Evolutionary conservation across 2,888 invertebrate genomes (phyloP), one percentile per base, ranked within the genome.

Genomic region (Phasia obesa): DNA sequence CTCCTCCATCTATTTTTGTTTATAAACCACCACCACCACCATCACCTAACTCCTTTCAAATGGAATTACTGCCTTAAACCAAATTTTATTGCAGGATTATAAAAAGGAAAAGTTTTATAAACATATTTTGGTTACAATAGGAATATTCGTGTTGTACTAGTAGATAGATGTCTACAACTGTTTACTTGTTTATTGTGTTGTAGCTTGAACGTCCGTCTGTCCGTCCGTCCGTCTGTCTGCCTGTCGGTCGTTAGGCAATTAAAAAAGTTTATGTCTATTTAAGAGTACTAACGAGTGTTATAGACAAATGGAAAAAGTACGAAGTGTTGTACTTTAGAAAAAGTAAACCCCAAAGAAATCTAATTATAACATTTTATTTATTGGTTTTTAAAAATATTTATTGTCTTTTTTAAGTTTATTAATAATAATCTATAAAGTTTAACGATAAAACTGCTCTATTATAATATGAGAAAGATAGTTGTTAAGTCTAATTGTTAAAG

Each of bases 191-290:
- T 17, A 5, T 5, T 7, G 2, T 47, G 6, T 47, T 17, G 15
- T 47, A 47, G 19, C n/a, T 38, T 7, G 17, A 17, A 9, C 17
- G 35, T 21, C 21, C 53, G 31, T 17, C 7, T 49, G n/a, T 4
- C n/a, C n/a, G 19, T 42, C 5, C 6, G 67, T 25, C 21, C 13
- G 69, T 55, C 19, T 53, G 17, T 53, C 4, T n/a, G n/a, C 2
- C 25, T 4, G 9, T 27, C 23, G 13, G 38, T 71, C 38, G 51
- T 74, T 79, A 67, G 60, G 65, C 70, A 79, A 74, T 75, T 79
- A 79, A 71, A 79, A 79, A 65, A 60, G 64, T 67, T 79, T 62
- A 67, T 79, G 75, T 79, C 71, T 75, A 67, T 60, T 71, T 65
- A 67, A 49, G 75, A 76, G 79, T 79, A 79, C 79, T 71, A 79